Evolutionary conservation across 2,113 vertebrate species (phyloP).

Genomic region (Taxidea taxus): DNA sequence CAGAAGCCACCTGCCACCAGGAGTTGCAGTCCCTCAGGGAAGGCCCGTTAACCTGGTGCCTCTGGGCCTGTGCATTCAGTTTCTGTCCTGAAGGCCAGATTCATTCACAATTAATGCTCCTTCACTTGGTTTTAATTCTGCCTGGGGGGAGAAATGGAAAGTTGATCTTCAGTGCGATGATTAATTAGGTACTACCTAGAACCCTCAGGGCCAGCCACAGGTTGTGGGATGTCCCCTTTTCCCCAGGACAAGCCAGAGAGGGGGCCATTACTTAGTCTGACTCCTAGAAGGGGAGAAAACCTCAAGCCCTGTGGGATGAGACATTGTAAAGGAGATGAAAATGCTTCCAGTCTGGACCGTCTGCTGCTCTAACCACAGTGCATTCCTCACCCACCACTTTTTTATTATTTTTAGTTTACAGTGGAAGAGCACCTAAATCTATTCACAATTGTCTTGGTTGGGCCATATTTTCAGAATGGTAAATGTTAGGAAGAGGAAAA

Average conservation of each 20-base stretch:
- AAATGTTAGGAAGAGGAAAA: not conserved
- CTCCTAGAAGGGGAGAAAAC: not conserved
- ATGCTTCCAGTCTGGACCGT: not conserved
- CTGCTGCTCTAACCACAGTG: not conserved
- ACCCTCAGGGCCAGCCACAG: not conserved
- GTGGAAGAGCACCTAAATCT: not conserved
- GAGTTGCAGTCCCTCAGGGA: not conserved
- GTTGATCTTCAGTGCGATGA: not conserved
- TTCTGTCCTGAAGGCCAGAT: not conserved
- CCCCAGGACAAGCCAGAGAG: not conserved
- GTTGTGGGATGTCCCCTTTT: not conserved
- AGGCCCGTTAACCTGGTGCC: not conserved
- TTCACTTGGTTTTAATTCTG: not conserved
- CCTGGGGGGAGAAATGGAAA: not conserved
- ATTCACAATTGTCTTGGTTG: not conserved
- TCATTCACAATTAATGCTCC: not conserved
- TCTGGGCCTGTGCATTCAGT: not conserved
- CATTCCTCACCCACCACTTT: not conserved
- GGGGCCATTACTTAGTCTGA: not conserved
- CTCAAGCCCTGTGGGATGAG: not conserved
- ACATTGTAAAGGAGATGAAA: not conserved
- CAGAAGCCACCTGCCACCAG: not conserved
- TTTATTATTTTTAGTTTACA: not conserved
- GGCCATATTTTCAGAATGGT: not conserved
- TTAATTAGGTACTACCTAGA: not conserved